These are phyloP conservation scores for Pungitius pungitius DNA, from an alignment of 2,113 vertebrate species.

Conservation along the genomic window DNA sequence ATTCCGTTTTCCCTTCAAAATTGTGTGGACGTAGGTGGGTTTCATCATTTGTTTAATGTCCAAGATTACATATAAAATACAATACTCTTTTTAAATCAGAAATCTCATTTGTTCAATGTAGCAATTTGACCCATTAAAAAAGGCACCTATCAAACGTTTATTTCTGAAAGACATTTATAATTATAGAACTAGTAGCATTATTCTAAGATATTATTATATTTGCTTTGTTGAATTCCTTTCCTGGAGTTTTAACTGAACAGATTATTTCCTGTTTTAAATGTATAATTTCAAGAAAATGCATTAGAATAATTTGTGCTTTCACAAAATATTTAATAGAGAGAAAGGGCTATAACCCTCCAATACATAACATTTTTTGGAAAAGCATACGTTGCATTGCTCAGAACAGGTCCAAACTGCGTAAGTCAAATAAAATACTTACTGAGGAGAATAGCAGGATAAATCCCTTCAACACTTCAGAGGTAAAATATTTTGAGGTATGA, in stretches of 20 bases:
- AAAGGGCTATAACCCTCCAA: constrained; percentile 50
- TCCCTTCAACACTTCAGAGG: constrained; percentile 67
- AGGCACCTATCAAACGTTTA: neutral
- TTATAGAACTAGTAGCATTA: constrained; percentile 29
- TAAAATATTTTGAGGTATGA: constrained; percentile 75
- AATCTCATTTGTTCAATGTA: constrained; percentile 9
- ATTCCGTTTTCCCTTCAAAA: constrained; percentile 9
- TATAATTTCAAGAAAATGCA: constrained; percentile 13
- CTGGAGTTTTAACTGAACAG: constrained; percentile 57
- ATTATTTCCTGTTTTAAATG: neutral
- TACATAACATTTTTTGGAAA: constrained; percentile 30
- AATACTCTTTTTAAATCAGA: constrained; percentile 22
- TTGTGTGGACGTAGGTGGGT: neutral
- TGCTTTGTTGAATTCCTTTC: constrained; percentile 73
- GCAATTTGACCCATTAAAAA: neutral
- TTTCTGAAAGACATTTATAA: constrained; percentile 6
- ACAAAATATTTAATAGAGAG: constrained; percentile 25
- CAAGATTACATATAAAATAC: constrained; percentile 57
- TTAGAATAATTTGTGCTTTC: constrained; percentile 23
- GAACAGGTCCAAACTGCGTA: constrained; percentile 23
- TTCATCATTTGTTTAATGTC: constrained; percentile 11
- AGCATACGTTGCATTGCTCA: constrained; percentile 3
- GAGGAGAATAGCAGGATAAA: constrained; percentile 44
- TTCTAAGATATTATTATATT: neutral
- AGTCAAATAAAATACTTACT: constrained; percentile 30